Evolutionary conservation across 2,113 vertebrate genomes (phyloP).

Genomic region (Apeltes quadracus): DNA sequence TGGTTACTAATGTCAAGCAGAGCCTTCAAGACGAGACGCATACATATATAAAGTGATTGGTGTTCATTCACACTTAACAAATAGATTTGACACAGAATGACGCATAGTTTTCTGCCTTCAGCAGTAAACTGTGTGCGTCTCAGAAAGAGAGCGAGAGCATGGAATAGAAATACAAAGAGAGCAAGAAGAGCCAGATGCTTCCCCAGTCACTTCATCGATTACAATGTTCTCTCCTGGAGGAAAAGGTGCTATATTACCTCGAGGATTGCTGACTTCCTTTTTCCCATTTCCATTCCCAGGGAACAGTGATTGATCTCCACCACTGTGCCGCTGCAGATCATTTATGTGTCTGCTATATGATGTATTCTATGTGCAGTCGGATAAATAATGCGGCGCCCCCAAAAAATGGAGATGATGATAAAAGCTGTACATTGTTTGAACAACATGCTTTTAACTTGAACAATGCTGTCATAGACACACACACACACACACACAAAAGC

Average conservation of each 20-base stretch:
- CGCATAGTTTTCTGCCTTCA: constrained; percentile 5
- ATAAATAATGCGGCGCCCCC: constrained; percentile 5
- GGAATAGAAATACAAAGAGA: not conserved
- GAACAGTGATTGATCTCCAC: constrained; percentile 14
- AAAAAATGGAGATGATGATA: not conserved
- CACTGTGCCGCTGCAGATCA: not conserved
- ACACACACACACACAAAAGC: constrained; percentile 2
- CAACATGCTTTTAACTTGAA: constrained; percentile 10
- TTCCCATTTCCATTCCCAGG: constrained; percentile 11
- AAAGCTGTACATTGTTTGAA: not conserved
- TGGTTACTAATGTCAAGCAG: constrained; percentile 14
- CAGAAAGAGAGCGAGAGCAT: not conserved
- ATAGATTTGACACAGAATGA: constrained; percentile 30
- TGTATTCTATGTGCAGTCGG: not conserved
- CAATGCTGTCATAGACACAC: not conserved
- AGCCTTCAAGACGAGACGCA: not conserved
- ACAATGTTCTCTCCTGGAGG: not conserved
- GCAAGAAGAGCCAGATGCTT: constrained; percentile 2
- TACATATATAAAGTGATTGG: not conserved
- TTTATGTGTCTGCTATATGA: not conserved
- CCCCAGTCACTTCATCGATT: not conserved
- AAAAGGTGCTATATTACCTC: constrained; percentile 10
- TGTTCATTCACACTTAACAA: constrained; percentile 34
- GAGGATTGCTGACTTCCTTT: constrained; percentile 13
- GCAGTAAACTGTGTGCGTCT: not conserved